Percentiles rank a stretch among this genome's conserved stretches.
Evolutionary conservation across 2,113 vertebrate genomes (phyloP).

Genomic region (Pitta sordida): DNA sequence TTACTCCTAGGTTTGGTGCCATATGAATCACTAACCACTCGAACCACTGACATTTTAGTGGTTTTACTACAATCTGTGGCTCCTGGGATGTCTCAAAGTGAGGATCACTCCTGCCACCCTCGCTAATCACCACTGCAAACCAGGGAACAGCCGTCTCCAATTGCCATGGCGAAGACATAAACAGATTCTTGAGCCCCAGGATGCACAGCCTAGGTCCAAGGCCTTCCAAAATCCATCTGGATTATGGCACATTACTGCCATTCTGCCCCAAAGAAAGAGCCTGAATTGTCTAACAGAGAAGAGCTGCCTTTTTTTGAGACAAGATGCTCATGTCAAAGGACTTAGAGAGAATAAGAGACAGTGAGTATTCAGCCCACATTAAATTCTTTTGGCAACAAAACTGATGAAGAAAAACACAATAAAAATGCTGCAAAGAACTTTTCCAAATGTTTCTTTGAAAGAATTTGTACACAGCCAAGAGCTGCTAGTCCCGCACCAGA

Average conservation of each 20-base stretch:
- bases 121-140: background rate
- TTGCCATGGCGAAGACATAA: background rate
- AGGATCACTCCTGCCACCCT: background rate
- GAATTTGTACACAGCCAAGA: conserved; percentile 36
- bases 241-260: background rate
- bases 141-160: fast-evolving
- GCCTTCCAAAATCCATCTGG: background rate
- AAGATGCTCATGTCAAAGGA: background rate
- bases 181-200: background rate
- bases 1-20: background rate
- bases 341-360: background rate
- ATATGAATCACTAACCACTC: background rate
- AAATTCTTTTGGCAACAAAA: conserved; percentile 41
- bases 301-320: background rate
- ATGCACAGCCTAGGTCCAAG: background rate
- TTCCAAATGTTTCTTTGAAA: conserved; percentile 52
- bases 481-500: background rate
- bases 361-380: background rate
- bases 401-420: conserved; percentile 11
- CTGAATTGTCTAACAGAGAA: background rate
- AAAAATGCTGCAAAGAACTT: conserved; percentile 26
- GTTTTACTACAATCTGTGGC: background rate
- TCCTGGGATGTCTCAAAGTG: background rate
- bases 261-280: background rate
- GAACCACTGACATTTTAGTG: background rate